phyloP scores from a whole-genome alignment of 2,888 invertebrate genomes.

The Sminthurinus aureus region DNA sequence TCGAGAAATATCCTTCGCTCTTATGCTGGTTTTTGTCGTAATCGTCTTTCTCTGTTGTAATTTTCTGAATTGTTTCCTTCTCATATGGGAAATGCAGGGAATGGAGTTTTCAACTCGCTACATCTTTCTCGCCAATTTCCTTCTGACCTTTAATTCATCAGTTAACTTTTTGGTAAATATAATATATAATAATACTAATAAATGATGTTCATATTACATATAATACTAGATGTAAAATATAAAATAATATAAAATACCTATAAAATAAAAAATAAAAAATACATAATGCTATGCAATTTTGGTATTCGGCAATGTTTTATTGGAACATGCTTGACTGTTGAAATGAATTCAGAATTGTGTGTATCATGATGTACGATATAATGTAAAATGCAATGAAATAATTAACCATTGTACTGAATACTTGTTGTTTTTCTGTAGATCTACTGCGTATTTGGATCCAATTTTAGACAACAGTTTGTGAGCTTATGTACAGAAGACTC shows the following conservation, averaged over 20 bases:
- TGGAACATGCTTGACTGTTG: too few species aligned
- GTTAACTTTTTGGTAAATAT: constrained; percentile 49
- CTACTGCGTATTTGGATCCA: constrained; percentile 56
- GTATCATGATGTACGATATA: too few species aligned
- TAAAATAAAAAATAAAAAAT: too few species aligned
- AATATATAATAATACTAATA: too few species aligned
- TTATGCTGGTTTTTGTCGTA: constrained; percentile 56
- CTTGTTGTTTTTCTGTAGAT: constrained; percentile 21
- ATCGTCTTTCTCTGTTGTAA: constrained; percentile 53
- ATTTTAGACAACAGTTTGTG: constrained; percentile 54
- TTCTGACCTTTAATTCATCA: constrained; percentile 55
- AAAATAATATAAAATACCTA: too few species aligned
- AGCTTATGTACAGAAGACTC: constrained; percentile 31
- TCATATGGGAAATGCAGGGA: constrained; percentile 52
- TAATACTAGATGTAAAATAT: too few species aligned
- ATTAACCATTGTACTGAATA: too few species aligned
- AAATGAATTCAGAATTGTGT: too few species aligned
- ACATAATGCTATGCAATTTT: too few species aligned
- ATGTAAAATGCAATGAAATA: too few species aligned
- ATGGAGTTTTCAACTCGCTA: constrained; percentile 36
- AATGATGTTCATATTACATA: too few species aligned
- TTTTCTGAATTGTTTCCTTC: constrained; percentile 50
- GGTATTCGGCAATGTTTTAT: too few species aligned
- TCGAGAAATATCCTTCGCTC: constrained; percentile 55
- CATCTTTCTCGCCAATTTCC: constrained; percentile 48